A percentile compares a stretch with the other conserved stretches of the same genome.
These are phyloP conservation scores for Chrysomela aeneicollis DNA, from an alignment of 2,888 invertebrate species.

Conservation along the genomic window DNA sequence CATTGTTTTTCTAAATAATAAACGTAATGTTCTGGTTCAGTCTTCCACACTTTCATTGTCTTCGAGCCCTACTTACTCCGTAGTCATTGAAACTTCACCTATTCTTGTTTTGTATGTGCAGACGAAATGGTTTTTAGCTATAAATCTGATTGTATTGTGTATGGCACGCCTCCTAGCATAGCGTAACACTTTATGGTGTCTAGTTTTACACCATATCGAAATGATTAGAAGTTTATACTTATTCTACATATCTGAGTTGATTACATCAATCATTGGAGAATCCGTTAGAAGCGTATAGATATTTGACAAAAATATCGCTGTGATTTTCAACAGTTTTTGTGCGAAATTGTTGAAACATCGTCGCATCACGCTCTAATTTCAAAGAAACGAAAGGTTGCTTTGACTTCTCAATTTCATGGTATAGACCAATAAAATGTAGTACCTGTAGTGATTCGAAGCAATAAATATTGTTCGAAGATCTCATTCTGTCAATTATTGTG, in stretches of 20 bases:
- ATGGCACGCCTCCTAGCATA: slow-evolving; percentile 43
- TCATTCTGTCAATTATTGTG: slow-evolving; percentile 31
- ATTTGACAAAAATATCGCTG: not conserved
- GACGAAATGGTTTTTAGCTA: not conserved
- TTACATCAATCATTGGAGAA: no score
- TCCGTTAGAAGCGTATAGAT: no score
- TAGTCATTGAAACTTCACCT: not conserved
- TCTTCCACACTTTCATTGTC: slow-evolving; percentile 48
- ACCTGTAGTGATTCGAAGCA: slow-evolving; percentile 43
- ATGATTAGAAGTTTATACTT: slow-evolving; percentile 17
- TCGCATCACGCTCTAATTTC: not conserved
- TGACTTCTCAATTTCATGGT: not conserved
- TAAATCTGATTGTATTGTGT: not conserved
- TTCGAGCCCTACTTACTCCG: slow-evolving; percentile 30
- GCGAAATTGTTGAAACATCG: not conserved
- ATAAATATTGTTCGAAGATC: slow-evolving; percentile 43
- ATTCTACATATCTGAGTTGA: not conserved
- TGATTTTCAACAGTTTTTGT: not conserved
- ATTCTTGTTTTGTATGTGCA: not conserved
- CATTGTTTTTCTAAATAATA: slow-evolving; percentile 2
- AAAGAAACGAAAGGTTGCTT: not conserved
- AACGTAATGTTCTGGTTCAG: slow-evolving; percentile 8
- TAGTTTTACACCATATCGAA: slow-evolving; percentile 36
- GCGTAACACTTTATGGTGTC: slow-evolving; percentile 51
- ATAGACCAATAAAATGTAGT: not conserved